Conservation (phyloP, 1,140 invertebrate species). For the Drosophila persimilis region DNA sequence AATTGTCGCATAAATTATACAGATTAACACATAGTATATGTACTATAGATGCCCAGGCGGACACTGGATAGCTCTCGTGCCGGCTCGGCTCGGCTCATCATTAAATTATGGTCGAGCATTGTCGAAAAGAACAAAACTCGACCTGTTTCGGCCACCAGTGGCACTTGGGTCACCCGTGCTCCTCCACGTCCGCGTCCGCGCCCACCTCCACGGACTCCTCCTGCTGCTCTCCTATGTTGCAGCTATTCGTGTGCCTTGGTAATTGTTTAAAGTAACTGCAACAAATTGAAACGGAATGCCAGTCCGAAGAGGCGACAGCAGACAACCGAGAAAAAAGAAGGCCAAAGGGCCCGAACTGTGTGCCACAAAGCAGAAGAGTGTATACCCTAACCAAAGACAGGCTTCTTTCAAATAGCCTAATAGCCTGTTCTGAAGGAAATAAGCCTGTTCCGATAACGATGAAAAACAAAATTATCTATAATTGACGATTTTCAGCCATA, state of each 20-base stretch:
- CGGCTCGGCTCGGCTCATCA: slow-evolving; percentile 28
- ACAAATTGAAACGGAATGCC: slow-evolving; percentile 60
- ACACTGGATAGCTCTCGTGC: slow-evolving; percentile 2
- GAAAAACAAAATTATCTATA: too few species aligned
- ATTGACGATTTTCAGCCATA: too few species aligned
- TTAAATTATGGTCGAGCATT: slow-evolving; percentile 54
- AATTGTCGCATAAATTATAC: slow-evolving; percentile 79
- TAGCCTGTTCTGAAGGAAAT: too few species aligned
- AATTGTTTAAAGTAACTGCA: slow-evolving; percentile 73
- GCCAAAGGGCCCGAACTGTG: too few species aligned
- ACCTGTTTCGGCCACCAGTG: slow-evolving; percentile 23
- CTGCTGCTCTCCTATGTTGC: slow-evolving; percentile 5
- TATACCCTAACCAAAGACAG: slow-evolving; percentile 10
- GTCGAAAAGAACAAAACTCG: slow-evolving; percentile 18
- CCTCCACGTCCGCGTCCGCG: background rate
- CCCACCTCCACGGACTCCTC: slow-evolving; percentile 8
- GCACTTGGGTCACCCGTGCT: slow-evolving; percentile 3
- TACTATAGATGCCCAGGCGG: slow-evolving; percentile 2
- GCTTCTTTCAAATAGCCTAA: too few species aligned
- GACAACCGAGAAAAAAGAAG: background rate
- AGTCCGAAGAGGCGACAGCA: slow-evolving; percentile 7
- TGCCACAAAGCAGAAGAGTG: background rate
- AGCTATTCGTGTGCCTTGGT: slow-evolving; percentile 61
- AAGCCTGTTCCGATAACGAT: too few species aligned
- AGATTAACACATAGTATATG: slow-evolving; percentile 58